These are phyloP conservation scores for Heterocephalus glaber DNA, from an alignment of 2,113 vertebrate genomes.

Conservation along the genomic window DNA sequence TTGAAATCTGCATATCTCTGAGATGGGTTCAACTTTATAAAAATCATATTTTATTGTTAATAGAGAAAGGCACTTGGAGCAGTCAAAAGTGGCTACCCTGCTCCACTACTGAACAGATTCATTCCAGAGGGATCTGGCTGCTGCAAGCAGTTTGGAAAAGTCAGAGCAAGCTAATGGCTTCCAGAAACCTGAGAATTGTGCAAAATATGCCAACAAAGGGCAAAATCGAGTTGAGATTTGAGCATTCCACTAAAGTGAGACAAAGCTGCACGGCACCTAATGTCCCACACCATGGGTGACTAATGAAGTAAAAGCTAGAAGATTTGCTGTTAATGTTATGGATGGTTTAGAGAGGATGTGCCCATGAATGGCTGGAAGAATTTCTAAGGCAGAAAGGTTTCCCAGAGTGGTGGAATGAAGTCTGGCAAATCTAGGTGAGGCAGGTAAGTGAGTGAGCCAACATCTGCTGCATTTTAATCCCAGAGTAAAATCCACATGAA, in stretches of 20 bases:
- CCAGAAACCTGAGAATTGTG: conserved; percentile 42
- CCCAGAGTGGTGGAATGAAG: neutral
- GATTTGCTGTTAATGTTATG: neutral
- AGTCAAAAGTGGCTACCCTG: neutral
- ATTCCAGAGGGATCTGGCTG: conserved; percentile 1
- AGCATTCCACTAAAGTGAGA: conserved; percentile 15
- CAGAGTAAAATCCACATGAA: neutral
- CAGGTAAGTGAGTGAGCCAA: neutral
- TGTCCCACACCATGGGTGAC: neutral
- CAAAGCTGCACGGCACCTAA: neutral
- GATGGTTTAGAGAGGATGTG: neutral
- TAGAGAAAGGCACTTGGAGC: neutral
- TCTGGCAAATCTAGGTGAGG: neutral
- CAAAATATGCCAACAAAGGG: neutral
- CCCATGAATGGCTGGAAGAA: neutral
- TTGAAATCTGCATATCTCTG: neutral
- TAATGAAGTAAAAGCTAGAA: neutral
- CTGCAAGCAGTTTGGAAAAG: neutral
- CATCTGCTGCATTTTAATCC: conserved; percentile 21
- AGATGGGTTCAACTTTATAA: neutral
- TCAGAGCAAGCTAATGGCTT: neutral
- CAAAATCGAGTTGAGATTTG: neutral
- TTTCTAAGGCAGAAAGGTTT: neutral
- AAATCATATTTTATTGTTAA: neutral
- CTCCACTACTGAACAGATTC: neutral